Percentiles rank a stretch among this genome's conserved stretches.
Evolutionary conservation across 2,797 vertebrate species (phyloP).

Genomic region (Buceros bicornis): DNA sequence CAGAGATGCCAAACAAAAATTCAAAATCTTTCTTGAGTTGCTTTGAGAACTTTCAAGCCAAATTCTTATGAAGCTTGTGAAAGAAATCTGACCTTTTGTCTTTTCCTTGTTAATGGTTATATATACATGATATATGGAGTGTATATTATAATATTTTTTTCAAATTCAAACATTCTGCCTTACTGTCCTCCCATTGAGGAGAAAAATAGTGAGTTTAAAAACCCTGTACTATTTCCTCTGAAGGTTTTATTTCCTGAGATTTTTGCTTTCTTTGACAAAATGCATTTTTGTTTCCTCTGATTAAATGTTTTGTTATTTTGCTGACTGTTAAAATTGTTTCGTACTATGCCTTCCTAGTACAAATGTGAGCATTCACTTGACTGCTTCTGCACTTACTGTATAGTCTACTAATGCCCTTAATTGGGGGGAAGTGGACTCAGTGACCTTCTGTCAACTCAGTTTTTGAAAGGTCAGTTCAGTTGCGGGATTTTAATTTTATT

Average conservation of each 20-base stretch:
- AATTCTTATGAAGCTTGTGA: neutral
- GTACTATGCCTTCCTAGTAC: neutral
- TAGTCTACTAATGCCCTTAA: neutral
- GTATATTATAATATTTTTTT: neutral
- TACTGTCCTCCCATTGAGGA: neutral
- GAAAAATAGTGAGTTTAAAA: neutral
- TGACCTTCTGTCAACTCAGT: neutral
- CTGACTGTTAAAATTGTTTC: neutral
- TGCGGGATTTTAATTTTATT: neutral
- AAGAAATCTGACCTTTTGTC: neutral
- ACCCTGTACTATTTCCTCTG: neutral
- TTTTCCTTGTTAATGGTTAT: neutral
- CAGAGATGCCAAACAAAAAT: neutral
- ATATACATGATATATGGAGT: neutral
- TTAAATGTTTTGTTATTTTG: neutral
- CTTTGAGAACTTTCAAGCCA: neutral
- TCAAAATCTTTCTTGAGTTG: neutral
- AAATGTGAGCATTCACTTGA: neutral
- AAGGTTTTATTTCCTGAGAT: neutral
- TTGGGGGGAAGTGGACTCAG: neutral
- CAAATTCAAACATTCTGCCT: neutral
- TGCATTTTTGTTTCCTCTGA: neutral
- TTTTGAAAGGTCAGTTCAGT: neutral
- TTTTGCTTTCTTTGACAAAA: neutral
- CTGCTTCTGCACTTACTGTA: neutral